phyloP scores from a whole-genome alignment of 2,113 vertebrate genomes.

The human region GRCh38 chr18:29022501-29023000 shows the following conservation, averaged over 20 bases:
- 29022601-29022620: background rate
- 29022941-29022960: conserved; percentile 57
- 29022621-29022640: background rate
- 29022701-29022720: conserved; percentile 25
- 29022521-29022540: background rate
- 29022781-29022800: conserved; percentile 72
- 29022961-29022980: conserved; percentile 66
- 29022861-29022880: conserved; percentile 76
- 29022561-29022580: background rate
- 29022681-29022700: conserved; percentile 44
- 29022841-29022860: conserved; percentile 66
- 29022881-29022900: conserved; percentile 71
- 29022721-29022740: conserved; percentile 45
- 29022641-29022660: background rate
- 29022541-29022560: background rate
- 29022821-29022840: conserved; percentile 72
- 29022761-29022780: conserved; percentile 56
- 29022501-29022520: background rate
- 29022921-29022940: conserved; percentile 61
- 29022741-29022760: conserved; percentile 49
- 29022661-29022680: conserved; percentile 46
- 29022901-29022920: conserved; percentile 75
- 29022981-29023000: background rate
- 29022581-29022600: background rate
- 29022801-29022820: conserved; percentile 64